phyloP scores from a whole-genome alignment of 1,140 invertebrate genomes.

The Caenorhabditis brenneri region DNA sequence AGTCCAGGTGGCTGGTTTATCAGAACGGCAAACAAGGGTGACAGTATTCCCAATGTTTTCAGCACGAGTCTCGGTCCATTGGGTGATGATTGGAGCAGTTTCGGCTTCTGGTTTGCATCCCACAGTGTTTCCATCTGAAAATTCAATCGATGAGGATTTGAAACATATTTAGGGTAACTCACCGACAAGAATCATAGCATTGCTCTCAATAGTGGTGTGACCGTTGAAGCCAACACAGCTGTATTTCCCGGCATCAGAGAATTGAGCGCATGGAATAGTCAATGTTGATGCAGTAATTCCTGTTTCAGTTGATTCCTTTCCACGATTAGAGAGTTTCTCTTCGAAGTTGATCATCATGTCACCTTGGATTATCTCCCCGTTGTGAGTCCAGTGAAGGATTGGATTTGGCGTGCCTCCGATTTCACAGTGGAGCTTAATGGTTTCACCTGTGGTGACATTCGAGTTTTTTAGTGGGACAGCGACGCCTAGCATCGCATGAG shows the following conservation, averaged over 20 bases:
- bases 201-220: not conserved
- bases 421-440: not conserved
- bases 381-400: not conserved
- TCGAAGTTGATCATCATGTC: not conserved
- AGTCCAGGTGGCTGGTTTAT: not conserved
- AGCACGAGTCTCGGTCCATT: not conserved
- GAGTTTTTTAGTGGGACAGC: not conserved
- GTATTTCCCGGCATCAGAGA: not conserved
- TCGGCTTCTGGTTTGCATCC: not conserved
- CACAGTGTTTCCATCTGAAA: not conserved
- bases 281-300: not conserved
- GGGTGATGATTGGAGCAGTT: not conserved
- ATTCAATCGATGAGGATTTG: not conserved
- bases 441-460: not conserved
- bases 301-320: not conserved
- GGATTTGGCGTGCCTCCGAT: not conserved
- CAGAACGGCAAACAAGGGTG: not conserved
- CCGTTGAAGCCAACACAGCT: not conserved
- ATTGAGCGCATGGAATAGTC: not conserved
- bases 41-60: not conserved
- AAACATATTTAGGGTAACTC: not conserved
- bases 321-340: not conserved
- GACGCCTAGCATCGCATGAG: not conserved
- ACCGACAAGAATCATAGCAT: not conserved
- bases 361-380: not conserved